These are phyloP conservation scores for Lycia hirtaria DNA, from an alignment of 2,888 invertebrate species.

Conservation along the genomic window DNA sequence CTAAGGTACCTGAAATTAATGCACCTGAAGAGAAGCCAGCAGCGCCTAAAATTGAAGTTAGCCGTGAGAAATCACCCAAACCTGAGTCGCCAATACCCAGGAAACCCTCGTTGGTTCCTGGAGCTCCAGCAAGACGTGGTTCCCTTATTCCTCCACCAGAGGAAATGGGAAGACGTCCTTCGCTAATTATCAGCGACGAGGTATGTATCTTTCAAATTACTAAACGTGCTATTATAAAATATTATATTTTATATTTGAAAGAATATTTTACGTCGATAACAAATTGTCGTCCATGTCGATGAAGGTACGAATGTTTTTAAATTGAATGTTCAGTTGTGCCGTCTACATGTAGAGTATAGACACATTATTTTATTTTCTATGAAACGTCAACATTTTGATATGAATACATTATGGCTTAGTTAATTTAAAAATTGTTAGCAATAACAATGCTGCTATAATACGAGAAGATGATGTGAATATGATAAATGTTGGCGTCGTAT, in stretches of 20 bases:
- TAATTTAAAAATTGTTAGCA: not conserved
- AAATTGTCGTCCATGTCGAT: slow-evolving; percentile 57
- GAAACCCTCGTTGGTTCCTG: slow-evolving; percentile 91
- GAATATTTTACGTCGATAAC: slow-evolving; percentile 47
- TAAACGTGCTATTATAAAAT: slow-evolving; percentile 21
- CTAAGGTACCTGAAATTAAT: slow-evolving; percentile 89
- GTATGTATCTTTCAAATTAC: slow-evolving; percentile 83
- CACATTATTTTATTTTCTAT: slow-evolving; percentile 30
- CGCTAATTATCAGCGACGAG: slow-evolving; percentile 97
- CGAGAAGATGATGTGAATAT: slow-evolving; percentile 29
- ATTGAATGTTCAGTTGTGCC: slow-evolving; percentile 59
- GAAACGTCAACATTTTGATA: slow-evolving; percentile 52
- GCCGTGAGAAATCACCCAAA: slow-evolving; percentile 90
- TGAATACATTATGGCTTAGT: slow-evolving; percentile 18
- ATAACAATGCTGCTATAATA: not conserved
- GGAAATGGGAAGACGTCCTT: slow-evolving; percentile 93
- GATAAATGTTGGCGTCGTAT: slow-evolving; percentile 48
- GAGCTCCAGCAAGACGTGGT: slow-evolving; percentile 86
- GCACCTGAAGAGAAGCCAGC: slow-evolving; percentile 85
- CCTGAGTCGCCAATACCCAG: slow-evolving; percentile 86
- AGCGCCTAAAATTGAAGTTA: slow-evolving; percentile 95
- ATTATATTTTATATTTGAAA: slow-evolving; percentile 36
- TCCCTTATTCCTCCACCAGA: slow-evolving; percentile 96
- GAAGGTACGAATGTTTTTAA: slow-evolving; percentile 68
- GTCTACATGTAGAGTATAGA: slow-evolving; percentile 46